A percentile compares a stretch with the other conserved stretches of the same genome.
phyloP scores from a whole-genome alignment of 1,140 invertebrate species.

The Pantala flavescens region DNA sequence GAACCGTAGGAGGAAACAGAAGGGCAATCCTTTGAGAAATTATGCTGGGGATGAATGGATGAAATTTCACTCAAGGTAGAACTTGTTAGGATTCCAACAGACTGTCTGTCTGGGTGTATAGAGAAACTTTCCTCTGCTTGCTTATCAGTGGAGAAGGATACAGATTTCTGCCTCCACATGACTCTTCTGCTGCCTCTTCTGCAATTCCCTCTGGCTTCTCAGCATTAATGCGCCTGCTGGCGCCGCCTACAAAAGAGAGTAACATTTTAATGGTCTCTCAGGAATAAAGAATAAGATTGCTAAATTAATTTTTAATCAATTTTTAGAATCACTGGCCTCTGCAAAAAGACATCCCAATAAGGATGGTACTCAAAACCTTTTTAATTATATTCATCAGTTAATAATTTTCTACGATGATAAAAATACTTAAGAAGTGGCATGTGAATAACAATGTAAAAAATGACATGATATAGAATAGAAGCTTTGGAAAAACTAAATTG shows the following conservation, averaged over 20 bases:
- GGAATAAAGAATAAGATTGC: too few species aligned
- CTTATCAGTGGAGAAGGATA: not conserved
- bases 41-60: not conserved
- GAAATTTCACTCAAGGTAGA: not conserved
- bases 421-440: too few species aligned
- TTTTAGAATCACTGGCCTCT: too few species aligned
- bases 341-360: too few species aligned
- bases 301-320: too few species aligned
- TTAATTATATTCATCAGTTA: too few species aligned
- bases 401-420: too few species aligned
- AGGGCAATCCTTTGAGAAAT: not conserved
- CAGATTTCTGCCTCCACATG: not conserved
- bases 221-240: not conserved
- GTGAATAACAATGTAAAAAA: too few species aligned
- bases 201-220: not conserved
- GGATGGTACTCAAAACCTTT: too few species aligned
- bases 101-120: not conserved
- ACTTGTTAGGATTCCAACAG: not conserved
- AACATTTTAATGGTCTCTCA: too few species aligned
- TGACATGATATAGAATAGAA: too few species aligned
- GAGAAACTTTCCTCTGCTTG: not conserved
- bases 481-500: too few species aligned
- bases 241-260: not conserved
- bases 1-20: not conserved
- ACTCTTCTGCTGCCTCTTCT: not conserved